Conservation (phyloP, 2,888 invertebrate genomes). For the Byasa hedistus region DNA sequence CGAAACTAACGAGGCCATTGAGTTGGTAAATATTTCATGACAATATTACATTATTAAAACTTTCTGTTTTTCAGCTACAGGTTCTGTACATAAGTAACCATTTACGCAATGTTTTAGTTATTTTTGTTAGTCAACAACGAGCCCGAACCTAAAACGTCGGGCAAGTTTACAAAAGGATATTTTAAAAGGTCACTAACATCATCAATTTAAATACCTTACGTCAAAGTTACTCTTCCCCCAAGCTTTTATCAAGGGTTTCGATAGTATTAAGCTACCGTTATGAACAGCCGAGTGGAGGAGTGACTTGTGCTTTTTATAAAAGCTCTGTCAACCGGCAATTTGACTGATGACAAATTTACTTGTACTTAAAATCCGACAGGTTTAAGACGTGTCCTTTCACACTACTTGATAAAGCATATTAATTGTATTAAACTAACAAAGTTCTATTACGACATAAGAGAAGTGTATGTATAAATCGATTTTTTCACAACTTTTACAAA, state of each 20-base stretch:
- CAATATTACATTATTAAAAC: not conserved
- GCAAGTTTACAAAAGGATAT: not conserved
- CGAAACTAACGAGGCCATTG: not conserved
- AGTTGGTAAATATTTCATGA: not conserved
- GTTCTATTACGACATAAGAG: not conserved
- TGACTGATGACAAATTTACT: conserved; percentile 15
- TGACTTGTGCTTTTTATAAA: conserved; percentile 15
- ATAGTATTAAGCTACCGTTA: conserved; percentile 1
- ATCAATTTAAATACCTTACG: conserved; percentile 4
- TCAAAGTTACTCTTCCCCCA: not conserved
- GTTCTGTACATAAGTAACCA: no score
- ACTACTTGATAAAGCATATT: not conserved
- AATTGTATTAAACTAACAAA: not conserved
- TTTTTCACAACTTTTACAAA: not conserved
- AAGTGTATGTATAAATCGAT: not conserved
- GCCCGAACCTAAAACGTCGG: not conserved
- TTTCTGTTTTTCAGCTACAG: no score
- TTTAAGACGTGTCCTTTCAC: conserved; percentile 6
- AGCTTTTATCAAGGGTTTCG: not conserved
- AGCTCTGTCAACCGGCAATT: conserved; percentile 12
- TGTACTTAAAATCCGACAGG: conserved; percentile 36
- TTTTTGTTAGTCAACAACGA: no score
- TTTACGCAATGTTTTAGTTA: no score
- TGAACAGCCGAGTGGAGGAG: conserved; percentile 5
- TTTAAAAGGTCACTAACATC: not conserved